A percentile compares a stretch with the other conserved stretches of the same genome.
phyloP scores from a whole-genome alignment of 35 echinoderm and acorn worm genomes.

The Hemicentrotus pulcherrimus region DNA sequence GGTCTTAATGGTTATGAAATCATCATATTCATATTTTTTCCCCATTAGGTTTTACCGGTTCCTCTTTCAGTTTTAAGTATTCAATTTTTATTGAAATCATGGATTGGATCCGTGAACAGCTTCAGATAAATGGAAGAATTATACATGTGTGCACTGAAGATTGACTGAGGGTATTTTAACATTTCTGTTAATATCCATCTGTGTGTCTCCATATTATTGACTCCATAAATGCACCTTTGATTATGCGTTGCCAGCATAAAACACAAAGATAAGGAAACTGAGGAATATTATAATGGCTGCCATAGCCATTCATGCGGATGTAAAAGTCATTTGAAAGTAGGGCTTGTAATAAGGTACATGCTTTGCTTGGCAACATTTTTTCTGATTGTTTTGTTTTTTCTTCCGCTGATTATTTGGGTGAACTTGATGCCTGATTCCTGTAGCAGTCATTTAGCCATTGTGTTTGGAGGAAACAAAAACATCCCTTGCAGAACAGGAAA shows the following conservation, averaged over 20 bases:
- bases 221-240: neutral
- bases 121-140: too few relatives aligned
- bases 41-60: too few relatives aligned
- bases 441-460: slow-evolving; percentile 34
- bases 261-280: neutral
- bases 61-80: too few relatives aligned
- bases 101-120: too few relatives aligned
- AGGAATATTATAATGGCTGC: neutral
- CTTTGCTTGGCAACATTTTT: slow-evolving; percentile 44
- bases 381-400: slow-evolving; percentile 50
- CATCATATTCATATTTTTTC: too few relatives aligned
- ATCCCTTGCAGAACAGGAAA: slow-evolving; percentile 43
- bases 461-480: slow-evolving; percentile 56
- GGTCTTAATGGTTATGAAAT: too few relatives aligned
- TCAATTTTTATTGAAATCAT: too few relatives aligned
- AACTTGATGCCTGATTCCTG: slow-evolving; percentile 48
- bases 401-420: slow-evolving; percentile 42
- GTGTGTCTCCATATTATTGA: neutral
- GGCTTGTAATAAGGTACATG: slow-evolving; percentile 21
- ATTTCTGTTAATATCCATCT: neutral
- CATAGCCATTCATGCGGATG: neutral
- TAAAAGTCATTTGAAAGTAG: neutral
- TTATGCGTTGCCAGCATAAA: neutral
- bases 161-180: neutral
- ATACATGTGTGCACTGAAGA: neutral